A percentile compares a stretch with the other conserved stretches of the same genome.
These are phyloP conservation scores for Phymanthus crucifer DNA, from an alignment of 92 coral and sea anemone species.

Conservation along the genomic window DNA sequence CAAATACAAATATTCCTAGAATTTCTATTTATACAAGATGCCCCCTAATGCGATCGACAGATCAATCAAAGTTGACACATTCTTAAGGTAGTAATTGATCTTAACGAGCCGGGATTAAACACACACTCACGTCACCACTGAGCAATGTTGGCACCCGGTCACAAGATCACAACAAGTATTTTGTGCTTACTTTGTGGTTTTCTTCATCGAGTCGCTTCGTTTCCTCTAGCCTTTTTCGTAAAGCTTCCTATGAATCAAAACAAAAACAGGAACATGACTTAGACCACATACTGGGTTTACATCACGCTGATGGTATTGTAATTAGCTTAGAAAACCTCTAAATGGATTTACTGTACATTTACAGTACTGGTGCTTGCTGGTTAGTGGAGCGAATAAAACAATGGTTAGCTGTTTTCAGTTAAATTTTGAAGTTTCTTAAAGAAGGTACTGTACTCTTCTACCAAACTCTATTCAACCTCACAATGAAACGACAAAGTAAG, in stretches of 20 bases:
- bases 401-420: background rate
- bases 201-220: slow-evolving; percentile 69
- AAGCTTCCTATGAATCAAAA: slow-evolving; percentile 55
- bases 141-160: slow-evolving; percentile 8
- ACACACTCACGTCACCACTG: background rate
- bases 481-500: too few relatives aligned
- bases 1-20: background rate
- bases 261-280: background rate
- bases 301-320: background rate
- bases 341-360: background rate
- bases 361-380: background rate
- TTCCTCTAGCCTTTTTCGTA: slow-evolving; percentile 70
- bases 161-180: slow-evolving; percentile 8
- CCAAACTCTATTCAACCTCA: too few relatives aligned
- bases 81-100: background rate
- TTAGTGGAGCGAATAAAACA: background rate
- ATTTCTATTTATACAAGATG: slow-evolving; percentile 9
- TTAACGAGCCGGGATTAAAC: background rate
- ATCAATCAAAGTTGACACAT: slow-evolving; percentile 4
- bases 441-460: too few relatives aligned
- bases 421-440: background rate
- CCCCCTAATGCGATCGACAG: background rate
- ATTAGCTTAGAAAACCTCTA: background rate
- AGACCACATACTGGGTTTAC: background rate
- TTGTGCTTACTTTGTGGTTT: slow-evolving; percentile 46